Evolutionary conservation across 1,140 invertebrate species (phyloP), one percentile per base, ranked within the genome.

Genomic region (Pseudomyrmex flavicornis): DNA sequence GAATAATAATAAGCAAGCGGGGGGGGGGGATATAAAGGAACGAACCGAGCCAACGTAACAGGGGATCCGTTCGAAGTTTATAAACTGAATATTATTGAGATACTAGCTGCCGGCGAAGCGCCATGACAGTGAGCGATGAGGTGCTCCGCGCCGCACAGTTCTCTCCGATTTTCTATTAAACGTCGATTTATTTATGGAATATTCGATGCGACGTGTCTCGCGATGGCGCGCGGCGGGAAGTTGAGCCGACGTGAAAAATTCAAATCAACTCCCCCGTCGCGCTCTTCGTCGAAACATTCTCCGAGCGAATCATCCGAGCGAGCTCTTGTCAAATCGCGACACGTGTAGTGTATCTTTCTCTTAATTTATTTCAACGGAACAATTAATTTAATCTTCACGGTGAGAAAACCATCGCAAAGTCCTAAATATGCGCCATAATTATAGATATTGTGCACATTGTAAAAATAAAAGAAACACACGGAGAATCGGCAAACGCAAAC

Each of bases 181-280:
- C 89, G 90, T 89, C 93, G 92, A 93, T 93, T 93, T 93, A 92
- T 93, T 93, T 93, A 93, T 93, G 93, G 92, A 94, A 93, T 93
- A 94, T 94, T 93, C 91, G 89, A 92, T 91, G 89, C 72, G 77
- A 84, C 75, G 86, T 76, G 72, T 85, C 52, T 50, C 69, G 22
- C 59, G 65, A 83, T 35, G 66, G 17, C 15, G 44, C 61, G 68
- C 62, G 52, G 79, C 59, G 26, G 69, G 72, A 66, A 35, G 35
- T 73, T 87, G 80, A 77, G 76, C 80, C 68, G 50, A 66, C 66
- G 70, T 83, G 85, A 83, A 86, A 90, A 91, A 92, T 92, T 91
- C 87, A 90, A 91, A 92, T 92, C 85, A 89, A 77, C 85, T 20
- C 61, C 44, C 48, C 70, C 79, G 59, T 65, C 72, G 69, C 61